A percentile compares a stretch with the other conserved stretches of the same genome.
phyloP scores from a whole-genome alignment of 2,113 vertebrate genomes.

The Clarias gariepinus region DNA sequence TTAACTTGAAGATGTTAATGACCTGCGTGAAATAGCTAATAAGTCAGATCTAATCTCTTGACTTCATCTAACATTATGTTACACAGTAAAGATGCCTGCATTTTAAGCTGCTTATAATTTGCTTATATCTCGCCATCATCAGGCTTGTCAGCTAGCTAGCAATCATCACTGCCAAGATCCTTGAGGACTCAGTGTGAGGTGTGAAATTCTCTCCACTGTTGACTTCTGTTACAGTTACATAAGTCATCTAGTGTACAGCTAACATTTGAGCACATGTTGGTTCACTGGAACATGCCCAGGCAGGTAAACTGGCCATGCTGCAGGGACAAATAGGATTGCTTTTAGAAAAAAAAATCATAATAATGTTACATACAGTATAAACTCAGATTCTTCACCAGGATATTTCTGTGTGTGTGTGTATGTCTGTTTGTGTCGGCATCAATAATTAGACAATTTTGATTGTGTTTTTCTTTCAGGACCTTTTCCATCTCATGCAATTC shows the following conservation, averaged over 20 bases:
- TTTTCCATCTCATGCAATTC: neutral
- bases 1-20: neutral
- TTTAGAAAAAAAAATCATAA: no score
- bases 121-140: neutral
- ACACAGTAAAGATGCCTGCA: neutral
- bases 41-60: neutral
- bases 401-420: neutral
- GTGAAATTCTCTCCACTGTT: neutral
- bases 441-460: neutral
- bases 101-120: neutral
- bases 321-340: neutral
- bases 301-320: conserved; percentile 42
- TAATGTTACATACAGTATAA: neutral
- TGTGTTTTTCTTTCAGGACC: neutral
- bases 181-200: neutral
- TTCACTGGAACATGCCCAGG: conserved; percentile 60
- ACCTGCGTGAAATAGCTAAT: neutral
- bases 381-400: neutral
- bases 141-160: neutral
- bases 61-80: neutral
- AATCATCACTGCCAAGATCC: no score
- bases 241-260: neutral
- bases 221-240: neutral
- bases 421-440: neutral
- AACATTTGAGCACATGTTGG: conserved; percentile 61